Evolutionary conservation across 2,113 vertebrate genomes (phyloP).

Genomic region (Cranoglanis bouderius): DNA sequence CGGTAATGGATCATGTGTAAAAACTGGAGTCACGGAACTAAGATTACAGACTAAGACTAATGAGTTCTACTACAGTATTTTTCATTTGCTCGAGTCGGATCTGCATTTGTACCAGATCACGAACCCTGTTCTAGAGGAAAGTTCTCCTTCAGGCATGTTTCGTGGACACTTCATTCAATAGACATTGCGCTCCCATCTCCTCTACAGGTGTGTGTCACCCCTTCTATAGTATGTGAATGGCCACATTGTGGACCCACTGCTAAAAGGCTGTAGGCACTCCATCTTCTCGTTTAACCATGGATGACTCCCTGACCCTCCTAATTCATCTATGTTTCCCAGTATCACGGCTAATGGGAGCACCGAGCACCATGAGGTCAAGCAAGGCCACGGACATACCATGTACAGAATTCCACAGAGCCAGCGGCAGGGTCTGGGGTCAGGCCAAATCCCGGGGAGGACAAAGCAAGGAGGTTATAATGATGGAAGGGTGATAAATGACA

Average conservation of each 20-base stretch:
- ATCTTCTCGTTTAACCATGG: slow-evolving; percentile 67
- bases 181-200: neutral
- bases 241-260: slow-evolving; percentile 61
- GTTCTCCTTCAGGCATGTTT: neutral
- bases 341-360: slow-evolving; percentile 65
- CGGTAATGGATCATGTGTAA: neutral
- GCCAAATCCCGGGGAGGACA: slow-evolving; percentile 66
- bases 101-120: neutral
- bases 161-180: neutral
- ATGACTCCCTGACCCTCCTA: slow-evolving; percentile 60
- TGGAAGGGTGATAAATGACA: slow-evolving; percentile 22
- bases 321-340: slow-evolving; percentile 65
- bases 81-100: neutral
- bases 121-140: neutral
- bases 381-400: slow-evolving; percentile 64
- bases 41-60: neutral
- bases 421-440: slow-evolving; percentile 59
- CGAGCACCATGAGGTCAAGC: slow-evolving; percentile 56
- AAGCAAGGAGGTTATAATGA: slow-evolving; percentile 54
- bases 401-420: slow-evolving; percentile 71
- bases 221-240: slow-evolving; percentile 53
- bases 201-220: slow-evolving; percentile 23
- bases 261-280: slow-evolving; percentile 56
- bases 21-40: neutral
- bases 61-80: neutral